Percentiles rank a stretch among this genome's conserved stretches.
Evolutionary conservation across 1,140 invertebrate species (phyloP).

Genomic region (Conopomorpha cramerella): DNA sequence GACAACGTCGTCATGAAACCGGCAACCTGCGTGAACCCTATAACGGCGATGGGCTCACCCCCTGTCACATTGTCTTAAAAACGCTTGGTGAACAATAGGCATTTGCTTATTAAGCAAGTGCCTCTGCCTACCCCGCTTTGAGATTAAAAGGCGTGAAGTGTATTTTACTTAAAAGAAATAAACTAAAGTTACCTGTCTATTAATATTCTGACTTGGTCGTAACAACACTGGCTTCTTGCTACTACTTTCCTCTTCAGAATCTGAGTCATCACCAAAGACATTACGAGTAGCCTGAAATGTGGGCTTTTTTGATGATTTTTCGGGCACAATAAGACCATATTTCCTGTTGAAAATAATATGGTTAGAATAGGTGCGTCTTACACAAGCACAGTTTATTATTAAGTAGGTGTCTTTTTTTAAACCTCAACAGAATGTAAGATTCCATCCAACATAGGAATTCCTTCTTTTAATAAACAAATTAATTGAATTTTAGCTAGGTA

Average conservation of each 20-base stretch:
- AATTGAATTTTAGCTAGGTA: no score
- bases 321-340: slow-evolving; percentile 50
- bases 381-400: no score
- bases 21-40: neutral
- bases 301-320: slow-evolving; percentile 24
- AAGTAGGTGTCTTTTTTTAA: no score
- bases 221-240: slow-evolving; percentile 22
- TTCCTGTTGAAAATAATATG: slow-evolving; percentile 19
- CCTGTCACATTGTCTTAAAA: neutral
- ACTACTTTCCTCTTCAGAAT: slow-evolving; percentile 38
- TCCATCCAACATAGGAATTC: no score
- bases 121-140: no score
- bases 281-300: slow-evolving; percentile 43
- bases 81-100: no score
- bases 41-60: neutral
- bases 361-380: no score
- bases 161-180: slow-evolving; percentile 16
- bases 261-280: slow-evolving; percentile 53
- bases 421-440: no score
- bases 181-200: slow-evolving; percentile 33
- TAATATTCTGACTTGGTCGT: slow-evolving; percentile 30
- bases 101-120: no score
- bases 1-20: neutral
- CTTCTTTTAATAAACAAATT: no score
- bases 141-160: no score